These are phyloP conservation scores for Melanotaenia boesemani DNA, from an alignment of 2,797 vertebrate genomes.

Conservation along the genomic window DNA sequence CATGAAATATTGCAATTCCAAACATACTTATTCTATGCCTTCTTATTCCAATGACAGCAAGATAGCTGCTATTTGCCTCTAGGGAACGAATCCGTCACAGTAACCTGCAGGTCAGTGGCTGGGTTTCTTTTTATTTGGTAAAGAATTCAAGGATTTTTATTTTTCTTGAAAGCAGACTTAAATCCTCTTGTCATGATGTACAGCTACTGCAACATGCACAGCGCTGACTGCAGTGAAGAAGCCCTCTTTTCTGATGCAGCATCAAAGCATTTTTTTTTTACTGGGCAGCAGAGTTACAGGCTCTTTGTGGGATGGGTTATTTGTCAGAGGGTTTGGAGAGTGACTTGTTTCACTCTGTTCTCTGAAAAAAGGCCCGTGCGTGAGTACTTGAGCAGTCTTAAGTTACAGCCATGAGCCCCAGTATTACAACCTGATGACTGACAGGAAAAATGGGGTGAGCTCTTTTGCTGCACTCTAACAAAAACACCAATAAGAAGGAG, in stretches of 20 bases:
- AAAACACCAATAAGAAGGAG: constrained; percentile 83
- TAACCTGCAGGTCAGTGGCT: constrained; percentile 32
- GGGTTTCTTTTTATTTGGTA: constrained; percentile 33
- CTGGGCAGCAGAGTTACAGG: constrained; percentile 82
- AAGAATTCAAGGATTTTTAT: constrained; percentile 45
- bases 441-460: constrained; percentile 83
- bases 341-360: constrained; percentile 83
- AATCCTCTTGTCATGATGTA: constrained; percentile 40
- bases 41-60: constrained; percentile 49
- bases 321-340: constrained; percentile 86
- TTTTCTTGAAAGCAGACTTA: constrained; percentile 29
- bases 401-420: constrained; percentile 79
- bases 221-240: constrained; percentile 60
- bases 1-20: constrained; percentile 69
- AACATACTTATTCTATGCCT: constrained; percentile 48
- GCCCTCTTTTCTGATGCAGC: constrained; percentile 80
- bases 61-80: constrained; percentile 19
- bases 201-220: constrained; percentile 36
- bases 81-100: constrained; percentile 32
- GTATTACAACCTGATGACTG: constrained; percentile 88
- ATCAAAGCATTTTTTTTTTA: constrained; percentile 84
- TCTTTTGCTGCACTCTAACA: constrained; percentile 75
- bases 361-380: constrained; percentile 74
- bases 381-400: constrained; percentile 79
- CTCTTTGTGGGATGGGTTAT: constrained; percentile 85